Percentiles rank a stretch among this genome's conserved stretches.
These are phyloP conservation scores for Paratilapia polleni DNA, from an alignment of 2,113 vertebrate genomes.

Conservation along the genomic window DNA sequence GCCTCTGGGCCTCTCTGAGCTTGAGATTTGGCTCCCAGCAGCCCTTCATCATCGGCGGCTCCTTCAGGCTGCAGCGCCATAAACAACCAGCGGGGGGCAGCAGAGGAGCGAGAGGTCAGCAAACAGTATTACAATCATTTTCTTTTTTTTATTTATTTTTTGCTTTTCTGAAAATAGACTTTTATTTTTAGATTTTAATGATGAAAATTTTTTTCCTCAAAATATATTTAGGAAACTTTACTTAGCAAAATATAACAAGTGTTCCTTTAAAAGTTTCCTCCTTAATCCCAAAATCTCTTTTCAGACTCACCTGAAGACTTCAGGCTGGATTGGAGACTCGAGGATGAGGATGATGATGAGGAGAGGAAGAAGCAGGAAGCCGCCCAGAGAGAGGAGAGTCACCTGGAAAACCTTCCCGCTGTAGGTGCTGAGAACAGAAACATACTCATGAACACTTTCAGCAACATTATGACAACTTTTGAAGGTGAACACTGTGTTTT, in stretches of 20 bases:
- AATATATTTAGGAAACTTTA: too few species aligned
- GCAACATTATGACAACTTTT: too few species aligned
- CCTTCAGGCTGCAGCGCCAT: constrained; percentile 83
- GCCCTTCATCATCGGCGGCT: constrained; percentile 88
- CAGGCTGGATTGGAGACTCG: constrained; percentile 92
- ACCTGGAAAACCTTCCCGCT: constrained; percentile 92
- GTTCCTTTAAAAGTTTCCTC: too few species aligned
- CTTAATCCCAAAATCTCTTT: too few species aligned
- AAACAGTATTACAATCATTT: not conserved
- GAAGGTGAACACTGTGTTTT: too few species aligned
- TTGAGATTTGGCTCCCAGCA: constrained; percentile 88
- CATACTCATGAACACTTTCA: not conserved
- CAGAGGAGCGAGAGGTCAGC: not conserved
- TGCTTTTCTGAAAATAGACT: too few species aligned
- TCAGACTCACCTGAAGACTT: constrained; percentile 83
- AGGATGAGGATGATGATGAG: constrained; percentile 86
- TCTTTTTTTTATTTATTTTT: too few species aligned
- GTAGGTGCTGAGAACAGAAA: constrained; percentile 83
- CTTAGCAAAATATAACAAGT: too few species aligned
- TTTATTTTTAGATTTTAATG: too few species aligned
- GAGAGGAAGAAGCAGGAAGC: constrained; percentile 83
- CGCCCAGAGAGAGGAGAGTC: constrained; percentile 86
- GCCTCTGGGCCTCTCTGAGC: constrained; percentile 85
- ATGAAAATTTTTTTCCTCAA: too few species aligned
- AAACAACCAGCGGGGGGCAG: not conserved